Evolutionary conservation across 2,888 invertebrate species (phyloP).

Genomic region (Theretra japonica): DNA sequence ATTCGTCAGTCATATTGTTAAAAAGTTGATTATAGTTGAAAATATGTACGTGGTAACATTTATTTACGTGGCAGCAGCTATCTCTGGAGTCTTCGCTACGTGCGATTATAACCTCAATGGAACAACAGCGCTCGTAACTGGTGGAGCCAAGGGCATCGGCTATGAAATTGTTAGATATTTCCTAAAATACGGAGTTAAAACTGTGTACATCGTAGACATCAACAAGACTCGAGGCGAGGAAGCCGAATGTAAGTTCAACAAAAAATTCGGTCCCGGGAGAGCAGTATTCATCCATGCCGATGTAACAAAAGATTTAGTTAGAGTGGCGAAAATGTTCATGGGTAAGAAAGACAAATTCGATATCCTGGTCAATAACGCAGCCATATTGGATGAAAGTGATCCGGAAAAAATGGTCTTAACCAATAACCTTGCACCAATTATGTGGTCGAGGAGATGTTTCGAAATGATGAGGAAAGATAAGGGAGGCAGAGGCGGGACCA

Average conservation of each 20-base stretch:
- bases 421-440: slow-evolving; percentile 56
- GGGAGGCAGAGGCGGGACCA: slow-evolving; percentile 83
- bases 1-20: no score
- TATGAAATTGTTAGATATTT: slow-evolving; percentile 67
- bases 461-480: slow-evolving; percentile 81
- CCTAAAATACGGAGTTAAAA: slow-evolving; percentile 61
- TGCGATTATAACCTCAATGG: no score
- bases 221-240: slow-evolving; percentile 53
- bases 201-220: slow-evolving; percentile 44
- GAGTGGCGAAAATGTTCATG: slow-evolving; percentile 57
- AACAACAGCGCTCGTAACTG: no score
- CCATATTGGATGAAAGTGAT: slow-evolving; percentile 51
- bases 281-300: slow-evolving; percentile 76
- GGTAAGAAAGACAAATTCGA: slow-evolving; percentile 47
- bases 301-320: slow-evolving; percentile 72
- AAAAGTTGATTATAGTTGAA: no score
- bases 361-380: slow-evolving; percentile 72
- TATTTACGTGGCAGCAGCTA: no score
- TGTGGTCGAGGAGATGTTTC: slow-evolving; percentile 76
- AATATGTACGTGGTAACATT: no score
- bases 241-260: slow-evolving; percentile 62
- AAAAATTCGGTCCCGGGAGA: slow-evolving; percentile 68
- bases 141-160: slow-evolving; percentile 62
- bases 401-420: slow-evolving; percentile 50
- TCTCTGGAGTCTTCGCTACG: no score